phyloP scores from a whole-genome alignment of 2,888 invertebrate genomes.

The Lysandra bellargus region DNA sequence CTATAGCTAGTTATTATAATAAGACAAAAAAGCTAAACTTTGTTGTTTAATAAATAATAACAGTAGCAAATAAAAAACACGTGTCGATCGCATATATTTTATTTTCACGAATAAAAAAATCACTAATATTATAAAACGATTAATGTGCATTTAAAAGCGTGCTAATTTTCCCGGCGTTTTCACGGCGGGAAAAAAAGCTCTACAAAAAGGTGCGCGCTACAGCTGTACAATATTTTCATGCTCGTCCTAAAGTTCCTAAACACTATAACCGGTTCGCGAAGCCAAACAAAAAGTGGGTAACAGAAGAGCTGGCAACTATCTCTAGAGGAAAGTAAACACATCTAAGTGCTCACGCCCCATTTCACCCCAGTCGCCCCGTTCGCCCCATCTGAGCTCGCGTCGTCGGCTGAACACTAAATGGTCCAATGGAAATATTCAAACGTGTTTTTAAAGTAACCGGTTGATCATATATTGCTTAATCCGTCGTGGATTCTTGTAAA shows the following conservation, averaged over 20 bases:
- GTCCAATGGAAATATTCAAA: constrained; percentile 25
- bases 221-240: constrained; percentile 20
- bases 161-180: neutral
- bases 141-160: neutral
- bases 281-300: constrained; percentile 43
- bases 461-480: neutral
- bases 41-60: too few relatives aligned
- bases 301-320: constrained; percentile 45
- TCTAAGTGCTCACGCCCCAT: constrained; percentile 50
- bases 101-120: neutral
- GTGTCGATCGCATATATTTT: neutral
- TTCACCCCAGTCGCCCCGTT: constrained; percentile 38
- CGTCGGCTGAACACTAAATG: constrained; percentile 13
- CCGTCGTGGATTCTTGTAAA: too few relatives aligned
- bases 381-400: constrained; percentile 35
- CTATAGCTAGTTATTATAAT: too few relatives aligned
- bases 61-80: too few relatives aligned
- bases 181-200: neutral
- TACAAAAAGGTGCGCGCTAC: neutral
- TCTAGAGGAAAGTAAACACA: constrained; percentile 48
- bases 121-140: neutral
- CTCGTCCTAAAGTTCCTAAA: constrained; percentile 24
- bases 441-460: neutral
- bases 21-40: too few relatives aligned
- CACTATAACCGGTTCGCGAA: constrained; percentile 34